phyloP scores from a whole-genome alignment of 2,797 vertebrate genomes.

The Antennarius maculatus region DNA sequence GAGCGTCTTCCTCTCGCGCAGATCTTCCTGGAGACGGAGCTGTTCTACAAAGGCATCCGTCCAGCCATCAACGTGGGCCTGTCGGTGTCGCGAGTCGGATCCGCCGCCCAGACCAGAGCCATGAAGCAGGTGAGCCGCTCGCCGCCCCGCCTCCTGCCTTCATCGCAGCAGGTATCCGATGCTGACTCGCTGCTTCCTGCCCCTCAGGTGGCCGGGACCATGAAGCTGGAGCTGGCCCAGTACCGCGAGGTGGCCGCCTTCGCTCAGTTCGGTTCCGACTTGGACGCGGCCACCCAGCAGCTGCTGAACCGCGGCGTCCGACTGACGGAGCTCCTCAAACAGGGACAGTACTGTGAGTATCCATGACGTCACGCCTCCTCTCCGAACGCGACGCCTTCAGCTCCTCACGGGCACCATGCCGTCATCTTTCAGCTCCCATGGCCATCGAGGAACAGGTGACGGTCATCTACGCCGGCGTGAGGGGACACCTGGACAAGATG shows the following conservation, averaged over 20 bases:
- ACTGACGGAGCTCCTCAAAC: constrained; percentile 95
- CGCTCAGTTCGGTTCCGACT: constrained; percentile 94
- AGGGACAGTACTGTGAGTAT: constrained; percentile 91
- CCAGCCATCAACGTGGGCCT: constrained; percentile 98
- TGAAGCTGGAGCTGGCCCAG: constrained; percentile 97
- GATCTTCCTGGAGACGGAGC: constrained; percentile 98
- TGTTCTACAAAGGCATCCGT: constrained; percentile 98
- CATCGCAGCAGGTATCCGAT: constrained; percentile 17
- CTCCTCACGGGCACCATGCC: neutral
- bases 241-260: constrained; percentile 97
- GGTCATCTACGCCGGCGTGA: constrained; percentile 95
- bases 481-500: constrained; percentile 95
- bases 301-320: constrained; percentile 94
- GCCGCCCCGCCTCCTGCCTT: constrained; percentile 68
- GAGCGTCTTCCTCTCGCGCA: constrained; percentile 46
- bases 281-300: constrained; percentile 96
- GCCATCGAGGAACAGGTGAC: constrained; percentile 97
- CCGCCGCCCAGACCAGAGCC: constrained; percentile 96
- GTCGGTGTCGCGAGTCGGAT: constrained; percentile 96
- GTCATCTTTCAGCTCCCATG: constrained; percentile 86
- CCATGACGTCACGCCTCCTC: neutral
- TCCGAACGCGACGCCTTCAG: neutral
- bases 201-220: constrained; percentile 93
- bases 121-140: constrained; percentile 92
- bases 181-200: neutral